A percentile compares a stretch with the other conserved stretches of the same genome.
Evolutionary conservation across 1,140 invertebrate species (phyloP).

Genomic region (Aplysia californica): DNA sequence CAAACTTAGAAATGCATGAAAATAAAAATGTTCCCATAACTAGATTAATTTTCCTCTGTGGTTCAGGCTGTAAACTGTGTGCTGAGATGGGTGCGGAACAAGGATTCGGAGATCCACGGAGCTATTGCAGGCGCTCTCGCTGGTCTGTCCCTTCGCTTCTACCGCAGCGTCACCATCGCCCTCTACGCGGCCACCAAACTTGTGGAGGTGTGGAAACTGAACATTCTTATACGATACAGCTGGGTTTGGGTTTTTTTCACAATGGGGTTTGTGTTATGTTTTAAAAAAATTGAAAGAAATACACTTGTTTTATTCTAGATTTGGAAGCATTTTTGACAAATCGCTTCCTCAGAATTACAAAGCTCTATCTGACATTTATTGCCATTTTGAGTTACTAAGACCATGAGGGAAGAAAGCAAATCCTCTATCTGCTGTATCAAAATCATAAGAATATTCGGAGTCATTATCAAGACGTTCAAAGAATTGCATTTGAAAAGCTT

Average conservation of each 20-base stretch:
- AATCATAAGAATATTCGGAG: no score
- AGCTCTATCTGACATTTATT: no score
- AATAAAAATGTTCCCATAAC: no score
- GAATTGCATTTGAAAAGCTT: no score
- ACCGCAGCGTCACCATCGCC: conserved; percentile 61
- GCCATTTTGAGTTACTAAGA: no score
- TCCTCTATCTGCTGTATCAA: no score
- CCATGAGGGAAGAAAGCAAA: no score
- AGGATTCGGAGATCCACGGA: conserved; percentile 54
- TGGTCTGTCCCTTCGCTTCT: conserved; percentile 63
- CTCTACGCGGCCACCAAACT: conserved; percentile 62
- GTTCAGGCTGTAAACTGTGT: conserved; percentile 59
- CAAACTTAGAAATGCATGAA: no score
- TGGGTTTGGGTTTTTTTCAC: background rate
- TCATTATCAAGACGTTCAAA: no score
- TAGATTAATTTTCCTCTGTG: no score
- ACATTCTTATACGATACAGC: no score
- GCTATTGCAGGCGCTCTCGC: conserved; percentile 60
- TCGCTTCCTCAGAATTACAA: no score
- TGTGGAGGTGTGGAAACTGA: conserved; percentile 49
- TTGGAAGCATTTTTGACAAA: background rate
- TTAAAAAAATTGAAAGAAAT: background rate
- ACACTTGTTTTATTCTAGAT: background rate
- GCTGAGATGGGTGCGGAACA: conserved; percentile 54
- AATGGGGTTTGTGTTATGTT: background rate